These are phyloP conservation scores for Goniozus legneri DNA, from an alignment of 1,140 invertebrate species.

Conservation along the genomic window DNA sequence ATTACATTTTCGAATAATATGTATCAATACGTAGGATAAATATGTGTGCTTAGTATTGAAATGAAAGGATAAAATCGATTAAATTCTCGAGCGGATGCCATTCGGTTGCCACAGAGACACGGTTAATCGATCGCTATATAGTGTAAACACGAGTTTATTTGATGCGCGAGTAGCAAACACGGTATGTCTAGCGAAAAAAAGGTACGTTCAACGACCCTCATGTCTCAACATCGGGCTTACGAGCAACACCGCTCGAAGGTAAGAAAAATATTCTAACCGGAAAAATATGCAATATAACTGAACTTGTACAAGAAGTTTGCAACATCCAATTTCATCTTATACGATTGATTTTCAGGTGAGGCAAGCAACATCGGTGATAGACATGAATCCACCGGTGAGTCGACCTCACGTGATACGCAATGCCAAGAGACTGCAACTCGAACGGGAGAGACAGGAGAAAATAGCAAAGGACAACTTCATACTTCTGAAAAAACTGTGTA, in stretches of 20 bases:
- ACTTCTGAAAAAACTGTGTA: conserved; percentile 37
- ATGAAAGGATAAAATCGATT: conserved; percentile 17
- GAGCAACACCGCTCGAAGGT: conserved; percentile 36
- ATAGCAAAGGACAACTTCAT: conserved; percentile 48
- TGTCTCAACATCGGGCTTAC: conserved; percentile 27
- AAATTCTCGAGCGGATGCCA: conserved; percentile 1
- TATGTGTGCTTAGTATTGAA: too few species aligned
- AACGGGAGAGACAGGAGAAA: conserved; percentile 41
- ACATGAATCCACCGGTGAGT: conserved; percentile 35
- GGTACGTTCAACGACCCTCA: too few species aligned
- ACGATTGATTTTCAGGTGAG: conserved; percentile 31
- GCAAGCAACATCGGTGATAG: conserved; percentile 37
- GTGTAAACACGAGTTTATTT: conserved; percentile 19
- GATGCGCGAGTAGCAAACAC: conserved; percentile 6
- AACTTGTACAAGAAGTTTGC: conserved; percentile 1
- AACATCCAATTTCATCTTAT: conserved; percentile 1
- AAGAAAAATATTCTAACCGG: conserved; percentile 10
- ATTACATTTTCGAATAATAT: too few species aligned
- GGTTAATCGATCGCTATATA: conserved; percentile 6
- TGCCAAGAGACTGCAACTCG: conserved; percentile 43
- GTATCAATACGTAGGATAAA: too few species aligned
- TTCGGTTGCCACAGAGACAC: conserved; percentile 29
- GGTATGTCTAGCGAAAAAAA: conserved; percentile 10
- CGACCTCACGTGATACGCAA: conserved; percentile 41
- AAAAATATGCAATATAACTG: neutral